phyloP scores from a whole-genome alignment of 2,797 vertebrate genomes.

The Paedocypris micromegethes region DNA sequence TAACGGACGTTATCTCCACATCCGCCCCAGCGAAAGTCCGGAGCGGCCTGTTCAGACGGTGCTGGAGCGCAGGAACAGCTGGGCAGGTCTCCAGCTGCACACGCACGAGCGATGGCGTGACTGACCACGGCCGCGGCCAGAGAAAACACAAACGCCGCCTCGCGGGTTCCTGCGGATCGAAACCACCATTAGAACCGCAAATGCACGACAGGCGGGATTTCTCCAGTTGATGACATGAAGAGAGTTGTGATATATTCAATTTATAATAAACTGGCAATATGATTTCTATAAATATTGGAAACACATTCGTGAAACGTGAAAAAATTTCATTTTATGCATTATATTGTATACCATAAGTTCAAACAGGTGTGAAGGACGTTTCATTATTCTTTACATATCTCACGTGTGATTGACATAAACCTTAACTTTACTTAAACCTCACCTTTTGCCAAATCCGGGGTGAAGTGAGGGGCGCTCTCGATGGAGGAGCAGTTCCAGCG shows the following conservation, averaged over 20 bases:
- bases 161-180: conserved; percentile 61
- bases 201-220: background rate
- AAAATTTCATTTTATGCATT: too few species aligned
- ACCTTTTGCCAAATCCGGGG: conserved; percentile 65
- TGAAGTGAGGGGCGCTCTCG: conserved; percentile 59
- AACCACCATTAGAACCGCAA: background rate
- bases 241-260: too few species aligned
- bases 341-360: too few species aligned
- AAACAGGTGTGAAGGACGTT: too few species aligned
- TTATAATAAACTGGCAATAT: too few species aligned
- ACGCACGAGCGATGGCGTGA: conserved; percentile 63
- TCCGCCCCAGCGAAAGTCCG: conserved; percentile 68
- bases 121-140: conserved; percentile 62
- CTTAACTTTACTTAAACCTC: background rate
- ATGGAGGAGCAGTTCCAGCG: conserved; percentile 75
- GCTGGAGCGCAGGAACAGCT: conserved; percentile 65
- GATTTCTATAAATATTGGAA: too few species aligned
- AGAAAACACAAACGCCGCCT: conserved; percentile 68
- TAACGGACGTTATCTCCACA: conserved; percentile 71
- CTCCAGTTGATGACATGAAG: too few species aligned
- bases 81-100: conserved; percentile 64
- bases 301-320: too few species aligned
- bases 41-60: conserved; percentile 58
- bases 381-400: too few species aligned
- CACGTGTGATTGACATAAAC: background rate